phyloP scores from a whole-genome alignment of 2,113 vertebrate genomes.

The Daboia siamensis region DNA sequence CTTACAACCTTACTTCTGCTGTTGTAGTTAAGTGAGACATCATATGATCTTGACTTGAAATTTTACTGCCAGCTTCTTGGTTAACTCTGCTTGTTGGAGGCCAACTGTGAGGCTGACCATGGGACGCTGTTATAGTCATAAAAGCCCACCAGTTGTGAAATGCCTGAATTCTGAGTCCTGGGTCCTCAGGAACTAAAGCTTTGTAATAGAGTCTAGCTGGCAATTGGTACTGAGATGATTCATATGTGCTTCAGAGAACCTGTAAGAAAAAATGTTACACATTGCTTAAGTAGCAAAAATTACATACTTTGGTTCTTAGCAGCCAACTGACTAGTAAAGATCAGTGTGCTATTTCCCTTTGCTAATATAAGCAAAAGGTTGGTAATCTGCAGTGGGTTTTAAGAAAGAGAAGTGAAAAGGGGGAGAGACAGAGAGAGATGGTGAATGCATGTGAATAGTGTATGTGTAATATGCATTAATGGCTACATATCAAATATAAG shows the following conservation, averaged over 20 bases:
- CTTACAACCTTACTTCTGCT: neutral
- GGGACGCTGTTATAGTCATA: neutral
- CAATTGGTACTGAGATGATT: neutral
- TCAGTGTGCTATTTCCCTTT: neutral
- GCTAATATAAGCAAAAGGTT: neutral
- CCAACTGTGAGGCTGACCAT: neutral
- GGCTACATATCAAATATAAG: neutral
- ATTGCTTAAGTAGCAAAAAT: neutral
- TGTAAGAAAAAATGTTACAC: neutral
- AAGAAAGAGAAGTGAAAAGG: neutral
- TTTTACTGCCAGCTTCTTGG: neutral
- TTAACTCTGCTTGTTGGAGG: neutral
- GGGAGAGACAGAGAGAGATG: neutral
- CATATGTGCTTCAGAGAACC: neutral
- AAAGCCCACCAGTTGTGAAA: neutral
- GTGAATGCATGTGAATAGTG: neutral
- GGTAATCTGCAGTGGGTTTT: neutral
- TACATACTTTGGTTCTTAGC: neutral
- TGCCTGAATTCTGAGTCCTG: neutral
- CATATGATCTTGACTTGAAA: neutral
- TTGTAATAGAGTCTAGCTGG: neutral
- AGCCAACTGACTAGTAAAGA: neutral
- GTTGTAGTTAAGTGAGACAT: neutral
- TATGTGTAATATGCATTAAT: neutral
- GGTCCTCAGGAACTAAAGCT: neutral